Evolutionary conservation across 1,140 invertebrate species (phyloP).

Genomic region (Phymorhynchus buccinoides): DNA sequence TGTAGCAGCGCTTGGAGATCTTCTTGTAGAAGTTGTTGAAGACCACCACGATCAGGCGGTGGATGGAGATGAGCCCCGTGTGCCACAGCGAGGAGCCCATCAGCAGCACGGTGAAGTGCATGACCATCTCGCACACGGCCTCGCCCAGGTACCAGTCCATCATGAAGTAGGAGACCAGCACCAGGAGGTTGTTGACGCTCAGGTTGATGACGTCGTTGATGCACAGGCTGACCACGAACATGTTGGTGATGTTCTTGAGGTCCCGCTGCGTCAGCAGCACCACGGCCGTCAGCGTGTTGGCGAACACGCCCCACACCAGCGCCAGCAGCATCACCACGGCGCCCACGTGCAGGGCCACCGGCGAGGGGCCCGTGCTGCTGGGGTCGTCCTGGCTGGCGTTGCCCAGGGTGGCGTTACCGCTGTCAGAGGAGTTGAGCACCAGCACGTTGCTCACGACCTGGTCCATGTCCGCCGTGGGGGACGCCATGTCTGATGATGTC

Average conservation of each 20-base stretch:
- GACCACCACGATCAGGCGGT: constrained; percentile 71
- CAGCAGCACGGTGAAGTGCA: constrained; percentile 68
- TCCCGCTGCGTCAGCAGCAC: constrained; percentile 61
- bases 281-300: constrained; percentile 63
- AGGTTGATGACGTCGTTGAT: constrained; percentile 73
- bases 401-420: not conserved
- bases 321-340: constrained; percentile 64
- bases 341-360: constrained; percentile 60
- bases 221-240: constrained; percentile 72
- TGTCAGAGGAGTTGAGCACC: not conserved
- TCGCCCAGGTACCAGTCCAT: constrained; percentile 64
- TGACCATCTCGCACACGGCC: constrained; percentile 67
- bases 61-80: constrained; percentile 71
- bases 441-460: not conserved
- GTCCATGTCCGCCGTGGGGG: not conserved
- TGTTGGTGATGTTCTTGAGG: constrained; percentile 69
- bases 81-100: constrained; percentile 72
- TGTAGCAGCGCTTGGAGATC: constrained; percentile 70
- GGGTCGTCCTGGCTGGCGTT: constrained; percentile 12
- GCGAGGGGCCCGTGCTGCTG: constrained; percentile 57
- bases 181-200: constrained; percentile 71
- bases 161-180: constrained; percentile 69
- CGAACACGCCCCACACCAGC: constrained; percentile 63
- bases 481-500: constrained; percentile 15
- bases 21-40: constrained; percentile 71